phyloP scores from a whole-genome alignment of 2,113 vertebrate genomes.

The Dipodomys merriami region DNA sequence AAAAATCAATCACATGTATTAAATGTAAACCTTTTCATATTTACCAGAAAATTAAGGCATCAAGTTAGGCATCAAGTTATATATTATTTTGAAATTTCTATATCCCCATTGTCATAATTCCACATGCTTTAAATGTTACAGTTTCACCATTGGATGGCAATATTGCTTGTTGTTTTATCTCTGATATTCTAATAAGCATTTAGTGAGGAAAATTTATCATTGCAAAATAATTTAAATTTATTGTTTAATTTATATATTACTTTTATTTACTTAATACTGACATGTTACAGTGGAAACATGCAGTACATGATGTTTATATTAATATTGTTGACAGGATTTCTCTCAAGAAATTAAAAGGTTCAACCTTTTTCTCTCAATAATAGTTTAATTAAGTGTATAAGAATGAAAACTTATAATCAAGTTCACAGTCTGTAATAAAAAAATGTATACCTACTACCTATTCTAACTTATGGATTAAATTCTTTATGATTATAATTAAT shows the following conservation, averaged over 20 bases:
- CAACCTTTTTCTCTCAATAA: not conserved
- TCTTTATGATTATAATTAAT: conserved; percentile 5
- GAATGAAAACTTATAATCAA: not conserved
- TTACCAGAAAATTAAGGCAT: not conserved
- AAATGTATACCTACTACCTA: not conserved
- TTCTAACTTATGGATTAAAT: conserved; percentile 6
- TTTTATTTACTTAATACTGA: not conserved
- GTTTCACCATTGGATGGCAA: conserved; percentile 68
- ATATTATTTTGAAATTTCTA: not conserved
- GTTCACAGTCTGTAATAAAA: not conserved
- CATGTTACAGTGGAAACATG: not conserved
- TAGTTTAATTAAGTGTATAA: no score
- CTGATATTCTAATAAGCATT: conserved; percentile 8
- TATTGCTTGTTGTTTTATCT: conserved; percentile 65
- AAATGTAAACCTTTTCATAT: not conserved
- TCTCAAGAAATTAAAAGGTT: not conserved
- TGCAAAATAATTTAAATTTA: not conserved
- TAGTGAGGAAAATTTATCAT: not conserved
- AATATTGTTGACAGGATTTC: not conserved
- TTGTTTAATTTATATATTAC: not conserved
- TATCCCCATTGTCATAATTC: not conserved
- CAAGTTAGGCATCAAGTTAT: not conserved
- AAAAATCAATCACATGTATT: not conserved
- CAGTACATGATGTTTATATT: not conserved
- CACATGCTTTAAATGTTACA: conserved; percentile 36